Evolutionary conservation across 2,888 invertebrate species (phyloP).

Genomic region (Harmothoe impar): DNA sequence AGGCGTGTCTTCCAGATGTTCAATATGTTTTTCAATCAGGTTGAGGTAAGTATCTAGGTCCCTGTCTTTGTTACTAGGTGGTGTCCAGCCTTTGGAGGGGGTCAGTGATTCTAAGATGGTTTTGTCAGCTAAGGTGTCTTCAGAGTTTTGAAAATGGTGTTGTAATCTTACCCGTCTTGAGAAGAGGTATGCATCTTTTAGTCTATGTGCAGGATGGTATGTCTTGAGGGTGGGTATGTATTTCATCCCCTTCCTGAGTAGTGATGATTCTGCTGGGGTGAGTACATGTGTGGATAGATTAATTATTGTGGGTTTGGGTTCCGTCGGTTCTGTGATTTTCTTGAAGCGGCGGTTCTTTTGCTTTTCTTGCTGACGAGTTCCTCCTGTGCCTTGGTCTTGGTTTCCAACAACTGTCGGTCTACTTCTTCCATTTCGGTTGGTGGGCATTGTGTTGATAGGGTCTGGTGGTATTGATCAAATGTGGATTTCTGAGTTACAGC

Average conservation of each 20-base stretch:
- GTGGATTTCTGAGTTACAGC: too few relatives aligned
- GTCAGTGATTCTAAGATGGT: background rate
- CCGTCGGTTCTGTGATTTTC: background rate
- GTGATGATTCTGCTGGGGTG: background rate
- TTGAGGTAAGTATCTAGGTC: background rate
- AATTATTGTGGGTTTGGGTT: background rate
- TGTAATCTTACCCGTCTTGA: background rate
- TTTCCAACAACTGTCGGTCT: too few relatives aligned
- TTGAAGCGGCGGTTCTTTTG: background rate
- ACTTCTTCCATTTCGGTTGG: too few relatives aligned
- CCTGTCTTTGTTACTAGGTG: background rate
- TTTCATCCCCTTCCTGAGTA: background rate
- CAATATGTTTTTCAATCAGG: background rate
- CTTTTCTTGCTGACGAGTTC: background rate
- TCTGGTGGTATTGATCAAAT: too few relatives aligned
- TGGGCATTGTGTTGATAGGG: too few relatives aligned
- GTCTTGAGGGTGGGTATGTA: background rate
- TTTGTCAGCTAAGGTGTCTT: background rate
- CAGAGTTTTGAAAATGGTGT: slow-evolving; percentile 12
- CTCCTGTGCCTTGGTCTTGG: background rate
- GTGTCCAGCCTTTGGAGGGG: slow-evolving; percentile 26
- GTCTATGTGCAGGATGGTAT: background rate
- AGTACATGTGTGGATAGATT: background rate
- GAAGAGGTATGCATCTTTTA: background rate
- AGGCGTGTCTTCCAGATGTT: background rate